Base-by-base conservation (phyloP, 2,888 invertebrate genomes). In the Leptopilina myrica region DNA sequence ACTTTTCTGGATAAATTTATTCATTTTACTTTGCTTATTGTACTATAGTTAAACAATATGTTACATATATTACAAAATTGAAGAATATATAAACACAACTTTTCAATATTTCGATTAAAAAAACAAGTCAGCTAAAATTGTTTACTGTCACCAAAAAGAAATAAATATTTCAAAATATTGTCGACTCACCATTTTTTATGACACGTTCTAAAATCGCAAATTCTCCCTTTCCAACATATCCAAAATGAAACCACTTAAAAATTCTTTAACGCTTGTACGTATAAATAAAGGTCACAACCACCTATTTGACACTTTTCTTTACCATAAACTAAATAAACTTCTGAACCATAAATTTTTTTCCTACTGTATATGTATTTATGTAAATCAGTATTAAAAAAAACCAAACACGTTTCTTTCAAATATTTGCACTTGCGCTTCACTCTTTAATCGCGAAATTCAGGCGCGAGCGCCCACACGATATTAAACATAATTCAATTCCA, bases 141-240 rank as follows among this genome's bases (percentile, higher is more conserved):
- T 49, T 49, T 3, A 43, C 11, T 11, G 11, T 11, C 9, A 49
- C 7, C 12, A 73, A 53, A n/a, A 40, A 9, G 56, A 33, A 33
- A 20, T 33, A 20, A 64, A 20, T 9, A 11, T 33, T 33, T 33
- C 33, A 33, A 14, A 59, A 8, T 53, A 49, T 26, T 33, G 33
- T 33, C 53, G 33, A 53, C 73, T 73, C 56, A 73, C 73, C 73
- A 73, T 73, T 56, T 9, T 73, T 53, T 15, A 69, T 69, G 69
- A 69, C 53, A 56, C 73, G 73, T 40, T 73, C 73, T 73, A 73
- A 40, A 73, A 59, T 73, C 53, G 53, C 73, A 53, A 56, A 56
- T 59, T 56, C 53, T 53, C 56, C 53, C 56, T 40, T 56, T 26
- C n/a, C 56, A 33, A 40, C 73, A 73, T 73, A 73, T 73, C 73